Percentiles rank a stretch among this genome's conserved stretches.
phyloP scores from a whole-genome alignment of 2,888 invertebrate species.

The Lasioglossum leucozonium region DNA sequence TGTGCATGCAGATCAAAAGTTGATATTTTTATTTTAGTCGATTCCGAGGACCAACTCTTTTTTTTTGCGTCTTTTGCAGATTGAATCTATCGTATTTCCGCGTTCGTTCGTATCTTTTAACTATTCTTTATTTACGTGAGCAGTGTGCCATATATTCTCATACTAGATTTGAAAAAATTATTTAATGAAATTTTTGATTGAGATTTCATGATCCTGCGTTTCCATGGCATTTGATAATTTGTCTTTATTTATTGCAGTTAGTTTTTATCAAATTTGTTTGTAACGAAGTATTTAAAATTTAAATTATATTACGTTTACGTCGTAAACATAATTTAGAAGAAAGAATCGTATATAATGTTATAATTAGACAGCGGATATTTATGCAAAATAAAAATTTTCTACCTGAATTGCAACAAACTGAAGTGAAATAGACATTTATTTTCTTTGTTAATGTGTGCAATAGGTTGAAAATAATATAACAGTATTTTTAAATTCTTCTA shows the following conservation, averaged over 20 bases:
- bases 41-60: neutral
- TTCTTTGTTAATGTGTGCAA: no score
- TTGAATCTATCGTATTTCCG: neutral
- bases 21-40: constrained; percentile 18
- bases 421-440: no score
- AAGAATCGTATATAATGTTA: no score
- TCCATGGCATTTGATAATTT: neutral
- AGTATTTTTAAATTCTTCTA: no score
- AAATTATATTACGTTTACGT: neutral
- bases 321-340: neutral
- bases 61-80: neutral
- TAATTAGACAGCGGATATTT: no score
- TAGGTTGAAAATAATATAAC: no score
- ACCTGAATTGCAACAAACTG: no score
- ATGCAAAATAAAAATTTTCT: no score
- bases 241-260: no score
- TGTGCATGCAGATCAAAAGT: constrained; percentile 11
- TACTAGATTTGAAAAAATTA: no score
- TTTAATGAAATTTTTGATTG: no score
- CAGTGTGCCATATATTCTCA: neutral
- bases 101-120: neutral
- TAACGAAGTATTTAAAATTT: neutral
- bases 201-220: neutral
- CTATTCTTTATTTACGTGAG: constrained; percentile 5
- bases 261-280: no score